Base-by-base conservation (phyloP, 37 sponge, comb jelly and placozoan species). In the Geodia barretti region DNA sequence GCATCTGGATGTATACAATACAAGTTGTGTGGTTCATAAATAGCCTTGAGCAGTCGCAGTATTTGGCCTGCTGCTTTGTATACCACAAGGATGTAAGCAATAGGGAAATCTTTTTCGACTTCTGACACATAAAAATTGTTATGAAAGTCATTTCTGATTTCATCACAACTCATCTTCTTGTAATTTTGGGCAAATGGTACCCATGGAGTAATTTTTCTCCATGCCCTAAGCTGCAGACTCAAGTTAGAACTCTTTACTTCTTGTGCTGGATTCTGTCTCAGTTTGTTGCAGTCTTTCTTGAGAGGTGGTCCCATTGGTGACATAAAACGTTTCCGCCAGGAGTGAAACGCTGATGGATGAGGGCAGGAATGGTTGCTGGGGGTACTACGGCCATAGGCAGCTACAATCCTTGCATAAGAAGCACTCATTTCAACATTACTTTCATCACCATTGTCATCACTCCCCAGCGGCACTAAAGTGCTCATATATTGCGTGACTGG, bases 1-100 rank as follows among this genome's bases (percentile, higher is more conserved):
- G 61, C 37, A 62, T 82, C 82, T 11, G 38, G 31, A 60, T 82
- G 82, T 24, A 73, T 60, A 21, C 82, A 82, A 32, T 82, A 82
- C 21, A 60, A 28, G 64, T 82, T 82, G 30, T 82, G 82, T 0
- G 82, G 82, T 20, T 64, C 25, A 26, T 82, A 82, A 26, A 82
- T 72, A 33, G 30, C 82, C 63, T 82, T 82, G 14, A 82, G 39
- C 8, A 73, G 59, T 2, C 82, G 73, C 20, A 82, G 28, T n/a
- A 73, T 34, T 38, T 82, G 82, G 36, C 42, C 29, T 21, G 39
- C 33, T 24, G 37, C 29, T n/a, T 62, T 60, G 41, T 72, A 30
- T 4, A 82, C 73, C 20, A 63, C 64, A 29, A 82, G 29, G 5
- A 36, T 59, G 33, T 40, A 82, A n/a, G 82, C 82, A 11, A 82